Evolutionary conservation across 92 coral and sea anemone species (phyloP).

Genomic region (Epizoanthus ramosus): DNA sequence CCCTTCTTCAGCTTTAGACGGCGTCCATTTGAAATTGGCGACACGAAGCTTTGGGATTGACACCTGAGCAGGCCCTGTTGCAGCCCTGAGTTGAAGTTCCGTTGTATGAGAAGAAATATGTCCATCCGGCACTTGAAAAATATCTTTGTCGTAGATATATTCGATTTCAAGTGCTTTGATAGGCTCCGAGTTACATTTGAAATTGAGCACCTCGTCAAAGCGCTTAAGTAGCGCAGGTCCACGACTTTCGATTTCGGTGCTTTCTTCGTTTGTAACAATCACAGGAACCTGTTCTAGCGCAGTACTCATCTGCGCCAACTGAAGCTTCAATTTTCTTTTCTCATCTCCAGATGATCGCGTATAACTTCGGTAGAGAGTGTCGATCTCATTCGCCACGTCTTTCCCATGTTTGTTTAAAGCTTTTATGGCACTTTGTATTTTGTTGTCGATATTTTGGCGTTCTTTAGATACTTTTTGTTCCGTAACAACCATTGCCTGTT

Average conservation of each 20-base stretch:
- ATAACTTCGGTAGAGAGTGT: conserved; percentile 18
- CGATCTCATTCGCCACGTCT: conserved; percentile 24
- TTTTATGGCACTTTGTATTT: conserved; percentile 12
- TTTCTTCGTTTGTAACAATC: conserved; percentile 4
- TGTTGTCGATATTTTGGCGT: conserved; percentile 27
- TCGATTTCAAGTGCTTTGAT: conserved; percentile 29
- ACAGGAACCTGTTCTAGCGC: conserved; percentile 19
- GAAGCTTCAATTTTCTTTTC: conserved; percentile 28
- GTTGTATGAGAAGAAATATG: conserved; percentile 1
- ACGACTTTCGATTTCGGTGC: background rate
- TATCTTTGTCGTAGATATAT: conserved; percentile 17
- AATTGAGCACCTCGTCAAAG: conserved; percentile 28
- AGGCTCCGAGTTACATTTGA: background rate
- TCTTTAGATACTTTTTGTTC: conserved; percentile 34
- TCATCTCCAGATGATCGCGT: conserved; percentile 21
- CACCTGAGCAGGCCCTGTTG: background rate
- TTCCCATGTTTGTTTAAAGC: conserved; percentile 23
- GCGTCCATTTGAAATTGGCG: background rate
- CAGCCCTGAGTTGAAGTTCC: background rate
- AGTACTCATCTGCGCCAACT: conserved; percentile 26
- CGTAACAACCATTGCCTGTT: conserved; percentile 25
- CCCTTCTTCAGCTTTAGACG: background rate
- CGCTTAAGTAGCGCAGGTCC: conserved; percentile 22
- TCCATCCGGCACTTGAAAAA: conserved; percentile 25
- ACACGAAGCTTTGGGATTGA: background rate